Evolutionary conservation across 2,113 vertebrate genomes (phyloP).

Genomic region (Amblyopsis rosae): DNA sequence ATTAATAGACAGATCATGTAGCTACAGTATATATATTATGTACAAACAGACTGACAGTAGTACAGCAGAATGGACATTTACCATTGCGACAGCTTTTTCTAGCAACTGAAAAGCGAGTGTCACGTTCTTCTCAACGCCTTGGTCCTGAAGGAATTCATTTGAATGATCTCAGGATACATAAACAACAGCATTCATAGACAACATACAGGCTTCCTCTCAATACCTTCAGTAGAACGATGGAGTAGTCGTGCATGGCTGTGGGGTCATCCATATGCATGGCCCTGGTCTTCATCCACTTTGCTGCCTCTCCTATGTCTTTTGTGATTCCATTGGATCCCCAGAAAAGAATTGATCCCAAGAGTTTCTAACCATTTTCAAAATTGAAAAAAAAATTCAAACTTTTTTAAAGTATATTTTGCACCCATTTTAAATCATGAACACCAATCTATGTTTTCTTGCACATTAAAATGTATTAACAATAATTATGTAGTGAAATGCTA

Average conservation of each 20-base stretch:
- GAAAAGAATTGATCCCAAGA: slow-evolving; percentile 84
- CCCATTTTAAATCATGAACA: no score
- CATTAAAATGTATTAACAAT: no score
- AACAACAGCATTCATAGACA: not conserved
- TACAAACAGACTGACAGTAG: slow-evolving; percentile 25
- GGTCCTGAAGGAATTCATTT: slow-evolving; percentile 78
- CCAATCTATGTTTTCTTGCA: no score
- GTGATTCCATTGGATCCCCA: slow-evolving; percentile 81
- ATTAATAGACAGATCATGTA: slow-evolving; percentile 29
- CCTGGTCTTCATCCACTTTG: slow-evolving; percentile 86
- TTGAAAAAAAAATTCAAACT: not conserved
- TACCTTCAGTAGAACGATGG: slow-evolving; percentile 91
- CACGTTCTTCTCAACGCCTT: slow-evolving; percentile 85
- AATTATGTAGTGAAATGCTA: no score
- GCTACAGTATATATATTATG: slow-evolving; percentile 12
- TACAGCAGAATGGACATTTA: slow-evolving; percentile 17
- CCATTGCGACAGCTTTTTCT: slow-evolving; percentile 88
- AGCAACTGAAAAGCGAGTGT: slow-evolving; percentile 84
- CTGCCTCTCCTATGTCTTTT: slow-evolving; percentile 81
- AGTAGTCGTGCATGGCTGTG: slow-evolving; percentile 85
- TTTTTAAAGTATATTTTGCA: no score
- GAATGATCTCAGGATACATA: slow-evolving; percentile 8
- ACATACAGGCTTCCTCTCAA: not conserved
- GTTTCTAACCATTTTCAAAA: slow-evolving; percentile 74
- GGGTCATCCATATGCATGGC: slow-evolving; percentile 87